Base-by-base conservation (phyloP, 2,113 vertebrate species). In the Sorex araneus region DNA sequence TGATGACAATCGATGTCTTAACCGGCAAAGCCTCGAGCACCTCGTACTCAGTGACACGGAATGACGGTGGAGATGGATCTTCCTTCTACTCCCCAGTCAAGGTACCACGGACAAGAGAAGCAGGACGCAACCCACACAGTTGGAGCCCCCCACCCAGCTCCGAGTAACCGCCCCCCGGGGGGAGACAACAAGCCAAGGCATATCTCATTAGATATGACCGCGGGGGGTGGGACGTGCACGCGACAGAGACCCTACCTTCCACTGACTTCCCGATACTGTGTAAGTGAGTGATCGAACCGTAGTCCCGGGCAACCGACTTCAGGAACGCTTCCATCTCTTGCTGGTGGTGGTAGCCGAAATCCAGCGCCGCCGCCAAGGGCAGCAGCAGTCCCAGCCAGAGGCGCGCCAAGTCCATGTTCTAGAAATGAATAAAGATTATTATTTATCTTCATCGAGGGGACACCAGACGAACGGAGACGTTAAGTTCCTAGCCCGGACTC, bases 261-360 rank as follows among this genome's bases (percentile, higher is more conserved):
- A 99, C 98, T 0, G 98, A 99, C 0, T 97, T 97, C 6, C 98
- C 99, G 84, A 99, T 97, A 92, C 98, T 99, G 97, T 98, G 97
- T 75, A 99, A 76, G 95, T 98, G 94, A 0, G 98, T 98, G 96
- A 99, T 75, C 19, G 96, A 93, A 15, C 97, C 94, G 96, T 98
- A 94, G 1, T 93, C 95, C 84, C 32, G 93, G 16, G 94, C 98
- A 71, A 99, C 95, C 0, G 21, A 79, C 89, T 93, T 97, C 96
- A 99, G 88, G 86, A 98, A 98, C 69, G 80, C 54, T 96, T 98
- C 98, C 97, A 99, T 92, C 79, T 96, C 95, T 83, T 93, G 27
- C 15, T 91, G 8, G 95, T 97, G 97, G 96, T 99, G 98, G 95
- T 99, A 98, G 66, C 28, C 93, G 92, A 99, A 99, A 73, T 98